Conservation (phyloP, 2,888 invertebrate species). For the Brachyptera risi region DNA sequence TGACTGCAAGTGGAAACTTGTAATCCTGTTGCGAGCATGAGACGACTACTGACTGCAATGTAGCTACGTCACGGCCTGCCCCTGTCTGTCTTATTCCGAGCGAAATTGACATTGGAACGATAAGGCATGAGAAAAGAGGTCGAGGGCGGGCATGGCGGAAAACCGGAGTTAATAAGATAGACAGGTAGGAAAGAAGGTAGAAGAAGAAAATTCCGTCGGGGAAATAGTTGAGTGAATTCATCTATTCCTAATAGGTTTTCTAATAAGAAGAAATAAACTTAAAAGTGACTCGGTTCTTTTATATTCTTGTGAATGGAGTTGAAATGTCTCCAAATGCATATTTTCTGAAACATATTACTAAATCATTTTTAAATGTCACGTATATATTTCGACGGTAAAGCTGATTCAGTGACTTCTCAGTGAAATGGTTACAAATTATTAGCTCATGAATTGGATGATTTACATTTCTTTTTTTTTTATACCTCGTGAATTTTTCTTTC, state of each 20-base stretch:
- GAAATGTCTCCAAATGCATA: too few relatives aligned
- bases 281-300: too few relatives aligned
- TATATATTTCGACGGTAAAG: too few relatives aligned
- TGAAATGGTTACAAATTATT: too few relatives aligned
- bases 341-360: too few relatives aligned
- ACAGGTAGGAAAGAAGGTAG: slow-evolving; percentile 16
- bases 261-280: too few relatives aligned
- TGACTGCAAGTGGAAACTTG: not conserved
- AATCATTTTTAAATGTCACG: too few relatives aligned
- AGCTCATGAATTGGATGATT: too few relatives aligned
- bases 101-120: not conserved
- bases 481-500: not conserved
- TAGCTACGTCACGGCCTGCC: not conserved
- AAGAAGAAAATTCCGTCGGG: not conserved
- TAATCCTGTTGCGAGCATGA: not conserved
- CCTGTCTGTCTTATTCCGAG: not conserved
- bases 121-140: not conserved
- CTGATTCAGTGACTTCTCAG: too few relatives aligned
- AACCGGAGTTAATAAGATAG: slow-evolving; percentile 7
- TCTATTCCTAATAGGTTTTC: not conserved
- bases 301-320: too few relatives aligned
- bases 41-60: not conserved
- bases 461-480: not conserved
- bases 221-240: slow-evolving; percentile 4
- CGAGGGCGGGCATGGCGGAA: not conserved